Percentiles rank a stretch among this genome's conserved stretches.
Evolutionary conservation across 2,888 invertebrate genomes (phyloP).

Genomic region (Cataglyphis albicans): DNA sequence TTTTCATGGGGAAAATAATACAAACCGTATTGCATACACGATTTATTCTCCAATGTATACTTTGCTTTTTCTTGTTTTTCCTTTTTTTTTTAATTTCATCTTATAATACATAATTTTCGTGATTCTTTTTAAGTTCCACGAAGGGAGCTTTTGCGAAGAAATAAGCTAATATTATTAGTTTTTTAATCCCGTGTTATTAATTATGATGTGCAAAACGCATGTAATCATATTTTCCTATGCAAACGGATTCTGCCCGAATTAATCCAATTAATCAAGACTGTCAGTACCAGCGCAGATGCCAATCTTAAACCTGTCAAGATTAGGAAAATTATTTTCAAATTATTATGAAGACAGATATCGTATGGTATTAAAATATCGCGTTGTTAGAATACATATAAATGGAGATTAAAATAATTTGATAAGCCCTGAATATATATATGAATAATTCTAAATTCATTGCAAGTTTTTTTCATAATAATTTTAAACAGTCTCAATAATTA

Average conservation of each 20-base stretch:
- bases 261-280: constrained; percentile 19
- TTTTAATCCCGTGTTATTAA: constrained; percentile 25
- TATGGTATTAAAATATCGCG: background rate
- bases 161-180: constrained; percentile 22
- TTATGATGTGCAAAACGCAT: background rate
- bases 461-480: background rate
- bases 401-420: background rate
- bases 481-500: background rate
- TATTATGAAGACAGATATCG: background rate
- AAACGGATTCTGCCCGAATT: constrained; percentile 11
- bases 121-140: background rate
- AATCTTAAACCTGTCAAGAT: background rate
- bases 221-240: constrained; percentile 24
- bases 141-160: background rate
- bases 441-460: background rate
- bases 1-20: constrained; percentile 11
- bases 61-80: background rate
- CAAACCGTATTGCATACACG: background rate
- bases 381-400: constrained; percentile 4
- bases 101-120: constrained; percentile 2
- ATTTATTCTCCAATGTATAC: background rate
- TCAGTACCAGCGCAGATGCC: background rate
- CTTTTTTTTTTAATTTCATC: background rate
- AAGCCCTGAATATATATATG: background rate
- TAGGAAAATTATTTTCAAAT: background rate